A percentile compares a stretch with the other conserved stretches of the same genome.
These are phyloP conservation scores for Drosophila rufa DNA, from an alignment of 1,140 invertebrate species.

Conservation along the genomic window DNA sequence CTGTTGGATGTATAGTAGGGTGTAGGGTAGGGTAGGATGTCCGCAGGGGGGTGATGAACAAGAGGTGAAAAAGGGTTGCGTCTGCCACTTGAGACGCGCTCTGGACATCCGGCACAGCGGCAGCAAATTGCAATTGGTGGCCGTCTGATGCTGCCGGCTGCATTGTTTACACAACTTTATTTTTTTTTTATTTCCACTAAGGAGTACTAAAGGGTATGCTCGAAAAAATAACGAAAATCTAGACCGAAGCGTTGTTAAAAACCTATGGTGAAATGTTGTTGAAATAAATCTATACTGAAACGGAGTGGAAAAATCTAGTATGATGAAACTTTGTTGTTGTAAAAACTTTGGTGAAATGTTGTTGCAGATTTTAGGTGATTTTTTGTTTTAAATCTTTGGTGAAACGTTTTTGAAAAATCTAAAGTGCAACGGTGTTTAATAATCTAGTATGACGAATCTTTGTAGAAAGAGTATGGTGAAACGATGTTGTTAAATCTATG, in stretches of 20 bases:
- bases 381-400: background rate
- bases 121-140: constrained; percentile 78
- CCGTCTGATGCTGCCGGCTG: constrained; percentile 52
- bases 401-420: too few relatives aligned
- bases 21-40: background rate
- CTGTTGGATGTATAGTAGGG: background rate
- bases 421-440: background rate
- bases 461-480: too few relatives aligned
- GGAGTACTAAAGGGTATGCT: background rate
- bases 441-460: background rate
- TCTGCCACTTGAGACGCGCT: constrained; percentile 74
- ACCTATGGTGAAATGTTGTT: background rate
- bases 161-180: constrained; percentile 65
- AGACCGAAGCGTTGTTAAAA: background rate
- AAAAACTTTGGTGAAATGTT: background rate
- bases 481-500: background rate
- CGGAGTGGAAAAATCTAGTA: too few relatives aligned
- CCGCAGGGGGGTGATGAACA: constrained; percentile 2
- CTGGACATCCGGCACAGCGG: constrained; percentile 52
- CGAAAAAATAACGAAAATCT: background rate
- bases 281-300: background rate
- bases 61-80: constrained; percentile 41
- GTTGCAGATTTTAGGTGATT: too few relatives aligned
- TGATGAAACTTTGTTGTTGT: too few relatives aligned
- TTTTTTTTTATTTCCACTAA: constrained; percentile 2